These are phyloP conservation scores for Macrotrachela quadricornifera DNA, from an alignment of 1,140 invertebrate species.

Conservation along the genomic window DNA sequence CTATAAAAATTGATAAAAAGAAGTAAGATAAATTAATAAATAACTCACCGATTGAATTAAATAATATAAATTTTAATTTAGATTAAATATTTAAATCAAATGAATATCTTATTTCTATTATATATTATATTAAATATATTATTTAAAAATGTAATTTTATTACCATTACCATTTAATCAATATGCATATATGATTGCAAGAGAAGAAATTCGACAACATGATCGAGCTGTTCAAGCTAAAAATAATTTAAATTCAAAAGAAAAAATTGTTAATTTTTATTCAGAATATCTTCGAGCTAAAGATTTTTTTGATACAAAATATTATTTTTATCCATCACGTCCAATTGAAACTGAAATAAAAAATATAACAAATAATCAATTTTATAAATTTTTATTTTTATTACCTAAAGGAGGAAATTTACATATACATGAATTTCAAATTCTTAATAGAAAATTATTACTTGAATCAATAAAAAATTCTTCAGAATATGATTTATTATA, in stretches of 20 bases:
- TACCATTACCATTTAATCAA: conserved; percentile 4
- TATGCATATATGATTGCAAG: conserved; percentile 5
- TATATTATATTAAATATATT: not conserved
- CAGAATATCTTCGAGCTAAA: not conserved
- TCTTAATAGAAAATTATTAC: conserved; percentile 1
- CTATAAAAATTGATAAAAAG: no score
- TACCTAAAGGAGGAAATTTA: conserved; percentile 9
- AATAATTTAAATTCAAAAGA: conserved; percentile 3
- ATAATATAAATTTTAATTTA: no score
- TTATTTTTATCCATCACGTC: conserved; percentile 6
- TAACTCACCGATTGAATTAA: no score
- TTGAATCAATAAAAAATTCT: not conserved
- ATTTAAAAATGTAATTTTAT: not conserved
- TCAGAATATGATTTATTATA: not conserved
- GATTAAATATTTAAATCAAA: no score
- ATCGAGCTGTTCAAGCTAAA: no score
- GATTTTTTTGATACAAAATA: not conserved
- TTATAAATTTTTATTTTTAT: not conserved
- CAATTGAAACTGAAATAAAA: not conserved
- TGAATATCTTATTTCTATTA: not conserved
- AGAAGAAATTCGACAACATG: not conserved
- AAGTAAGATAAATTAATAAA: no score
- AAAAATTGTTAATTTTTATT: conserved; percentile 4
- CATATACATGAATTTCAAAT: conserved; percentile 5
- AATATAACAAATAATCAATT: not conserved